Base-by-base conservation (phyloP, 2,888 invertebrate genomes). In the Rhaphigaster nebulosa region DNA sequence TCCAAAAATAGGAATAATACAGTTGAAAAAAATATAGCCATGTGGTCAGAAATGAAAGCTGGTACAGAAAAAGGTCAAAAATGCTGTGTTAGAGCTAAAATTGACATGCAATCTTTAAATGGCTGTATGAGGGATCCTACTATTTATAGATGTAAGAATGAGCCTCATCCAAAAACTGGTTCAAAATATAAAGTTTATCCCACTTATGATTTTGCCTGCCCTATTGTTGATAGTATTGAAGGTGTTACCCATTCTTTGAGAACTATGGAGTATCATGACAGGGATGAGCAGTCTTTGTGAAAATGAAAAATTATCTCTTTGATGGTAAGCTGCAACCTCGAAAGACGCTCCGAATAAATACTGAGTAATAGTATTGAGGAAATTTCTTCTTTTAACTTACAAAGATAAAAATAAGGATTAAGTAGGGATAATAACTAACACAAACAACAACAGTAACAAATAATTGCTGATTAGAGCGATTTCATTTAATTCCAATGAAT, bases 151-250 rank as follows among this genome's bases (percentile, higher is more conserved):
- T 96, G 96, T 93, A 99, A 99, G 94, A 97, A 97, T 90, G 99
- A 99, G 93, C 95, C 96, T 1, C 99, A 99, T 94, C 98, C 99
- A 0, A 95, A 97, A 52, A 99, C 99, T 15, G 99, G 98, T 91
- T 96, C 95, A 45, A 97, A 98, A 94, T 99, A 99, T 95, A 99
- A 99, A 93, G 99, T 99, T 0, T 99, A 99, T 94, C 99, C 99
- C 41, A 99, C 99, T 0, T 99, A 99, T 93, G 99, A 99, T 94
- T 99, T 99, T 95, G 99, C 99, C 0, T 99, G 99, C 93, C 99
- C 99, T 0, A 99, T 99, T 93, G 99, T 99, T 89, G 99, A 99
- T 94, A 97, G 98, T 29, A 95, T 99, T 89, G 99, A 99, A 94
- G 97, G 97, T 90, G 99, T 99, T 34, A 99, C 99, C 0, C 99